Evolutionary conservation across 1,140 invertebrate species (phyloP), one percentile per base, ranked within the genome.

Genomic region (Pseudomyrmex concolor): DNA sequence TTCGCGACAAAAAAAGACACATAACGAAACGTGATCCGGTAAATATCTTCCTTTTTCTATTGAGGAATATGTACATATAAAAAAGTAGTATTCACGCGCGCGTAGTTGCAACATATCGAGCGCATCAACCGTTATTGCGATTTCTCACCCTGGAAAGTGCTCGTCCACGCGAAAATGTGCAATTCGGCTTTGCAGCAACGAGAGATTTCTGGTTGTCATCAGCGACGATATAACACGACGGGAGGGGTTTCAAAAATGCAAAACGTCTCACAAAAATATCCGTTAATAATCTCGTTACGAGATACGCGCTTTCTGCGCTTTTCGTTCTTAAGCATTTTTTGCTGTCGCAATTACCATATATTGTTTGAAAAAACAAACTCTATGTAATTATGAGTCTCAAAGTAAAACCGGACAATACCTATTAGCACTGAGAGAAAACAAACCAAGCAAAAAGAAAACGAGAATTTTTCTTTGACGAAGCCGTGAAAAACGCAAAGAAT

Each of bases 81-180:
- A 71, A 70, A 80, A 12, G 43, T 50, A 80, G 59, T 55, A 57
- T 71, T 70, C 22, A 34, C 5, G 25, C 25, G 60, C 48, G 12
- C 9, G 48, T 9, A 45, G 64, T 19, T 13, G 66, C 66, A 60
- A 80, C 66, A 25, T 57, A 80, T 80, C 66, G 66, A 59, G 76
- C 76, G 43, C 19, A 80, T 50, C 66, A 80, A 48, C 19, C 43
- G 43, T 70, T 70, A 59, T 80, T 80, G 64, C 67, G 66, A 80
- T 22, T 80, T 80, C 66, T 60, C 76, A 50, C 66, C 22, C 54
- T 80, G 76, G 59, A 48, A 19, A 80, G 66, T 34, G 66, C 55
- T 70, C 66, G 19, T 78, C 66, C 64, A 78, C 43, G 66, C 66
- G 76, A 71, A 80, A 80, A 80, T 59, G 76, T 71, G 68, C 76